Conservation (phyloP, 2,113 vertebrate genomes). For the Bufo bufo region DNA sequence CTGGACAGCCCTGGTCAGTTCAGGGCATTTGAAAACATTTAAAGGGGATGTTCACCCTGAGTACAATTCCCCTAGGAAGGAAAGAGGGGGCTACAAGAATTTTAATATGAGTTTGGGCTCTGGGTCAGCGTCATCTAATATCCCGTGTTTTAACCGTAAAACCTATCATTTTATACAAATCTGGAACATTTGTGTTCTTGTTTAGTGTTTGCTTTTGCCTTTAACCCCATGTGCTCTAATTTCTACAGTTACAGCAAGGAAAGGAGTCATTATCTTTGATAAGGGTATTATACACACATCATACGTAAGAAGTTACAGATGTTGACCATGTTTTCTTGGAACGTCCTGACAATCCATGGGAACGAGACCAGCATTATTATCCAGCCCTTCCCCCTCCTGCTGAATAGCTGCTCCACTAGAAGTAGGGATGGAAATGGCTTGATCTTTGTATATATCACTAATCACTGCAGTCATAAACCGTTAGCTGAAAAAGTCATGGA, state of each 20-base stretch:
- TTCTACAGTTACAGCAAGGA: conserved; percentile 9
- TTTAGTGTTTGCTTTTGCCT: neutral
- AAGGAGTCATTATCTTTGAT: conserved; percentile 15
- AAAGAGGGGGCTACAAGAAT: neutral
- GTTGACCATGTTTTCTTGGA: conserved; percentile 11
- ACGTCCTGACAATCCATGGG: conserved; percentile 10
- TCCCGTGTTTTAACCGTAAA: neutral
- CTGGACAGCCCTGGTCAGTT: neutral
- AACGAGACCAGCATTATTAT: neutral
- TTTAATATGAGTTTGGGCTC: neutral
- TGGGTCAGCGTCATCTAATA: neutral
- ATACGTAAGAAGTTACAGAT: conserved; percentile 35
- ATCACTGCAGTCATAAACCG: neutral
- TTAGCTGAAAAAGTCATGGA: neutral
- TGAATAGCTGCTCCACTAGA: neutral
- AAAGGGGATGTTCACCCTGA: neutral
- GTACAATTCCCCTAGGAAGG: neutral
- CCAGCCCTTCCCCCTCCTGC: neutral
- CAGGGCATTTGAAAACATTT: neutral
- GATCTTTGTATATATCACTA: neutral
- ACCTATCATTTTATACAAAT: neutral
- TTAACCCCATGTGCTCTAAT: neutral
- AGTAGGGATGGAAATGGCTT: neutral
- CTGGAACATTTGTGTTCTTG: neutral
- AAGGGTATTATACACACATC: conserved; percentile 19